Evolutionary conservation across 2,888 invertebrate species (phyloP).

Genomic region (Drosophila ezoana): DNA sequence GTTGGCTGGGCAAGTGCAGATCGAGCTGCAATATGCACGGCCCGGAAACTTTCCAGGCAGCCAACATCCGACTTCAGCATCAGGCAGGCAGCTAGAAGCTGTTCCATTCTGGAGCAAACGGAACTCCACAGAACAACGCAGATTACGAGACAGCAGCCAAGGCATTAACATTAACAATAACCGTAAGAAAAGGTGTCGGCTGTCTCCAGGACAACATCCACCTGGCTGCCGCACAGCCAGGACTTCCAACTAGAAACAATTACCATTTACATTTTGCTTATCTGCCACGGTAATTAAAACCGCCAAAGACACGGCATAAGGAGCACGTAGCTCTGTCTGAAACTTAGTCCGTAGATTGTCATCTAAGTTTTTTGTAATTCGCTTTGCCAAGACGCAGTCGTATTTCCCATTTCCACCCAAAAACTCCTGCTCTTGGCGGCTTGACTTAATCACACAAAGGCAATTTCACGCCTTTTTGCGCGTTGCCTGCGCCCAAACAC

Average conservation of each 20-base stretch:
- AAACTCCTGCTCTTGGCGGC: slow-evolving; percentile 24
- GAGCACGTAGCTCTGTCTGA: slow-evolving; percentile 60
- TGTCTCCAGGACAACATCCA: slow-evolving; percentile 62
- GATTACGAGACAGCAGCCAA: slow-evolving; percentile 58
- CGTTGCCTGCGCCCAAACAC: slow-evolving; percentile 33
- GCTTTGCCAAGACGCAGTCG: slow-evolving; percentile 17
- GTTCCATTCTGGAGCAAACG: slow-evolving; percentile 49
- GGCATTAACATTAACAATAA: slow-evolving; percentile 62
- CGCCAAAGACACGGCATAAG: slow-evolving; percentile 61
- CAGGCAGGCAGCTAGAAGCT: slow-evolving; percentile 66
- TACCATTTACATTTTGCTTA: slow-evolving; percentile 76
- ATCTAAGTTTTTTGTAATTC: slow-evolving; percentile 70
- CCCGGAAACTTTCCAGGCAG: slow-evolving; percentile 46
- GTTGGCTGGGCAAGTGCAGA: slow-evolving; percentile 54
- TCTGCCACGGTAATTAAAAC: slow-evolving; percentile 65
- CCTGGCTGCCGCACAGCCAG: not conserved
- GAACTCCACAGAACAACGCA: slow-evolving; percentile 41
- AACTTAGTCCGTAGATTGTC: slow-evolving; percentile 58
- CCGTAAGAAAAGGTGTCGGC: slow-evolving; percentile 74
- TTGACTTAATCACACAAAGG: slow-evolving; percentile 80
- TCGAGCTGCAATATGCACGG: slow-evolving; percentile 37
- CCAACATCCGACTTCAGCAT: slow-evolving; percentile 17
- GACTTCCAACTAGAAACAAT: slow-evolving; percentile 54
- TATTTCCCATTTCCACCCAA: not conserved
- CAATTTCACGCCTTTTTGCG: slow-evolving; percentile 83